Evolutionary conservation across 2,113 vertebrate genomes (phyloP).

Genomic region (Leptosomus discolor): DNA sequence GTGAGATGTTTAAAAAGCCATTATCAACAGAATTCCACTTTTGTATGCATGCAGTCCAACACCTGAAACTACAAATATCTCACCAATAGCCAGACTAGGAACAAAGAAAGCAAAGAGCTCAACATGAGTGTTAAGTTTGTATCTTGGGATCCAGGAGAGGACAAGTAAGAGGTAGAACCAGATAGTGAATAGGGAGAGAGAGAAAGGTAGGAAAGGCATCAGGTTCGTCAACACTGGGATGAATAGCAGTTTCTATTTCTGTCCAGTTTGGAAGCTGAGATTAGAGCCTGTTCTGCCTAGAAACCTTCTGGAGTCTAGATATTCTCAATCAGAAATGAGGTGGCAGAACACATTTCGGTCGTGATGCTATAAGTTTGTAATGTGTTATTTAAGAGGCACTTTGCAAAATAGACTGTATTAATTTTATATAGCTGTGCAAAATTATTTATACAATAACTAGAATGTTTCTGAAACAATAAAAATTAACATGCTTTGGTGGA

Average conservation of each 20-base stretch:
- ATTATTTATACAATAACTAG: background rate
- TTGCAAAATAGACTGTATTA: background rate
- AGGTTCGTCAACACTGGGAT: background rate
- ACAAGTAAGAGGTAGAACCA: background rate
- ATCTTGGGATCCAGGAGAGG: background rate
- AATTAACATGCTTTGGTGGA: background rate
- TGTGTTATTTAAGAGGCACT: background rate
- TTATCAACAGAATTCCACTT: background rate
- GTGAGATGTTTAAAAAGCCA: conserved; percentile 37
- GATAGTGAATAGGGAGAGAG: background rate
- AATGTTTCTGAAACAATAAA: background rate
- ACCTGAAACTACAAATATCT: accelerated
- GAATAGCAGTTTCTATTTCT: background rate
- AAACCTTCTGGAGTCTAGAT: background rate
- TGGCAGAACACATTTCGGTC: background rate
- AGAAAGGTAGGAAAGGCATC: conserved; percentile 6
- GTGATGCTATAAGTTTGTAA: background rate
- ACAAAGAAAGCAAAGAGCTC: background rate
- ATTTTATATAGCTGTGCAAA: background rate
- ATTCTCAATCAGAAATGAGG: background rate
- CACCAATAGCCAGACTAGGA: background rate
- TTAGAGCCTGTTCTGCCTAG: background rate
- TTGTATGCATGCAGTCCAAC: accelerated
- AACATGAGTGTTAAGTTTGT: accelerated
- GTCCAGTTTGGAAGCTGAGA: background rate